Percentiles rank a stretch among this genome's conserved stretches.
phyloP scores from a whole-genome alignment of 2,888 invertebrate genomes.

The Acrocyrtus sp. region DNA sequence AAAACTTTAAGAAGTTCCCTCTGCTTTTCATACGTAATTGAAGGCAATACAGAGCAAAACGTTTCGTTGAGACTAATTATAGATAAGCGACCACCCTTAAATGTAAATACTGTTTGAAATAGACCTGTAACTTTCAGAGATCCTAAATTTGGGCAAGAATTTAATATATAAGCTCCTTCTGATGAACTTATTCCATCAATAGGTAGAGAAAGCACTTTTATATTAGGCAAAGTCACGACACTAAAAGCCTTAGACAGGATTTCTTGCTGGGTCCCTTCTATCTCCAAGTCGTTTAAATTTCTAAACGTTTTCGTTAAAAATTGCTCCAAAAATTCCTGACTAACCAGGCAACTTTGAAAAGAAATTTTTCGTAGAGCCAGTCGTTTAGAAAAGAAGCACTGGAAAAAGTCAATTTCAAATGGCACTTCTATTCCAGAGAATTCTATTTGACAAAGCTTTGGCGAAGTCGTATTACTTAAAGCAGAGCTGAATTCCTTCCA shows the following conservation, averaged over 20 bases:
- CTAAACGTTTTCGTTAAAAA: conserved; percentile 14
- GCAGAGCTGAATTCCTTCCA: conserved; percentile 30
- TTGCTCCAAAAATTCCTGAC: conserved; percentile 25
- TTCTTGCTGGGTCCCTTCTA: conserved; percentile 46
- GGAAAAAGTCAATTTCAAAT: conserved; percentile 24
- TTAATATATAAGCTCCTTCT: conserved; percentile 29
- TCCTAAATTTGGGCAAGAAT: conserved; percentile 26
- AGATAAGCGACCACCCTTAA: conserved; percentile 10
- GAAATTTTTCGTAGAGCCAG: neutral
- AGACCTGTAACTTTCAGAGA: conserved; percentile 24
- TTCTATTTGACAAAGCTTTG: conserved; percentile 19
- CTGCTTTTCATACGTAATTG: conserved; percentile 20
- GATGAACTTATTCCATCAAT: conserved; percentile 42
- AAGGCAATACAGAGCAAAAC: neutral
- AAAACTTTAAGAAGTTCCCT: conserved; percentile 42
- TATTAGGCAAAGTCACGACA: conserved; percentile 14
- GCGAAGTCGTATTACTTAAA: neutral
- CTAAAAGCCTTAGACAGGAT: conserved; percentile 37
- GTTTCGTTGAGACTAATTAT: conserved; percentile 11
- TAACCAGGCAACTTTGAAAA: conserved; percentile 36
- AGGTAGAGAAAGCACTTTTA: conserved; percentile 30
- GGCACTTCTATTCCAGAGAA: conserved; percentile 27
- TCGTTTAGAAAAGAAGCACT: conserved; percentile 2
- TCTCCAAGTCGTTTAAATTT: conserved; percentile 2
- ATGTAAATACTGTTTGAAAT: conserved; percentile 30